Conservation (phyloP, 2,888 invertebrate species). For the Ceratothoa steindachneri region DNA sequence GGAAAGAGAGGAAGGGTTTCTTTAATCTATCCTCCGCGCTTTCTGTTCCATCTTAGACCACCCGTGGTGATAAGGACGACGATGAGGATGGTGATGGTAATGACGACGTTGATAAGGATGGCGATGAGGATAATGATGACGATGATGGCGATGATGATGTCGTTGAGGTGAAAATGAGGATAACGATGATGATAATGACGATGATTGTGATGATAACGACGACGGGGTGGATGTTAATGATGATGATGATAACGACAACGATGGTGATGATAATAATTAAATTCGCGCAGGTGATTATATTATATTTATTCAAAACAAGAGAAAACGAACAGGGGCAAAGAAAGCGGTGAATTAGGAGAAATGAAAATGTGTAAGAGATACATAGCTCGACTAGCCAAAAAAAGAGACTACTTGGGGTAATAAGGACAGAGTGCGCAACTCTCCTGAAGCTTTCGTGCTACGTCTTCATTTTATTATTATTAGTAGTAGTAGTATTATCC, state of each 20-base stretch:
- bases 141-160: background rate
- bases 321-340: background rate
- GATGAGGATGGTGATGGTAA: background rate
- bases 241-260: background rate
- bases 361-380: background rate
- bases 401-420: background rate
- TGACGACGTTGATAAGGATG: too few relatives aligned
- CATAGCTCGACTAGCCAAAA: background rate
- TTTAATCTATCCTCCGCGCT: too few relatives aligned
- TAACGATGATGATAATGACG: background rate
- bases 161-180: background rate
- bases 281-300: background rate
- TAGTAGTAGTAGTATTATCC: background rate
- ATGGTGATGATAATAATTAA: background rate
- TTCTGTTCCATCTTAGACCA: too few relatives aligned
- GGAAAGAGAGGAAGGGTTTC: too few relatives aligned
- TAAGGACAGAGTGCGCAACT: too few relatives aligned
- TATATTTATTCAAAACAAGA: background rate
- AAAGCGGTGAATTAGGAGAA: too few relatives aligned
- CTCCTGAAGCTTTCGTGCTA: too few relatives aligned
- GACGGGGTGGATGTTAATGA: background rate
- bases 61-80: background rate
- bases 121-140: background rate
- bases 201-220: background rate
- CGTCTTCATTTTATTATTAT: too few relatives aligned